phyloP scores from a whole-genome alignment of 2,113 vertebrate species.

The Neogobius melanostomus region DNA sequence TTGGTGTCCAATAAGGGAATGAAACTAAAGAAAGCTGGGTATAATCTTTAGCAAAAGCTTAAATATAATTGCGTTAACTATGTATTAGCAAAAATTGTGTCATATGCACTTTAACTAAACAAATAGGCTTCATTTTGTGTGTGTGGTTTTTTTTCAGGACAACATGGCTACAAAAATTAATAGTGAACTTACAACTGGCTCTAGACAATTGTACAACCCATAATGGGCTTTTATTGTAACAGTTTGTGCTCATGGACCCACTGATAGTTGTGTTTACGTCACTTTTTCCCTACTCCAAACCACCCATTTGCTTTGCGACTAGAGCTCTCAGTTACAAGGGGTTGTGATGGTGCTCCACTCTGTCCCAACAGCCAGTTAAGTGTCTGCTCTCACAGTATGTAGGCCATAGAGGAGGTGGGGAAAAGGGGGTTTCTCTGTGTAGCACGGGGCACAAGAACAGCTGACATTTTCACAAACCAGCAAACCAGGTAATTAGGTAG shows the following conservation, averaged over 20 bases:
- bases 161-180: background rate
- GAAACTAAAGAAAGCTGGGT: no score
- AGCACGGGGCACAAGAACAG: conserved; percentile 48
- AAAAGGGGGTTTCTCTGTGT: conserved; percentile 32
- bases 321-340: conserved; percentile 21
- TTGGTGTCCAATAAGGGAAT: no score
- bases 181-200: background rate
- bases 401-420: conserved; percentile 29
- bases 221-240: background rate
- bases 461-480: conserved; percentile 73
- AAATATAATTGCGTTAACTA: no score
- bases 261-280: conserved; percentile 8
- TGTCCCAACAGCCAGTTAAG: conserved; percentile 31
- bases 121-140: background rate
- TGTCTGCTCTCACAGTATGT: conserved; percentile 21
- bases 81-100: no score
- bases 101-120: no score
- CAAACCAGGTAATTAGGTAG: conserved; percentile 71
- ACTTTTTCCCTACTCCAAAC: conserved; percentile 28
- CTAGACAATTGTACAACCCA: background rate
- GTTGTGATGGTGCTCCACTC: conserved; percentile 18
- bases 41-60: no score
- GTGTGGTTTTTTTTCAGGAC: background rate
- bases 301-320: conserved; percentile 37
- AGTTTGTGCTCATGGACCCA: background rate